Conservation (phyloP, 2,113 vertebrate genomes). For the Perognathus longimembris region DNA sequence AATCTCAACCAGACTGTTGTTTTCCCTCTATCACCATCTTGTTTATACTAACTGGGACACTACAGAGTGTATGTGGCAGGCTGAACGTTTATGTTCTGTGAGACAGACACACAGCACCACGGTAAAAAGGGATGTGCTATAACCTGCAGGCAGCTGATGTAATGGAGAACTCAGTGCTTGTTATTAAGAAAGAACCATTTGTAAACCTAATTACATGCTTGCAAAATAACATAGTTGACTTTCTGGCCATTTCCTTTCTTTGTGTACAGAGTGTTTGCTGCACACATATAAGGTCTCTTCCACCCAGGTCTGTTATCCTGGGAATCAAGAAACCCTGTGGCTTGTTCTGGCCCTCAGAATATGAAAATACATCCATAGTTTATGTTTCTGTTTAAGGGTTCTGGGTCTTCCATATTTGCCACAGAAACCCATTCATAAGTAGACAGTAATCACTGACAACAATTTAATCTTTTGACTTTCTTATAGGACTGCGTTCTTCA, state of each 20-base stretch:
- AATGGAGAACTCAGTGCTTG: slow-evolving; percentile 28
- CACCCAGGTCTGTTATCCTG: background rate
- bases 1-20: background rate
- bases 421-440: background rate
- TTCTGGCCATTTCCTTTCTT: slow-evolving; percentile 36
- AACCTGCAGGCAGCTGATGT: background rate
- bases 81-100: background rate
- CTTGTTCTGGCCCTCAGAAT: no score
- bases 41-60: background rate
- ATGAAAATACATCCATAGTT: no score
- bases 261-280: background rate
- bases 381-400: no score
- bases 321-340: background rate
- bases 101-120: background rate
- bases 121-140: background rate
- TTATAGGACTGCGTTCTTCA: background rate
- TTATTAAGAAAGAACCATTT: slow-evolving; percentile 65
- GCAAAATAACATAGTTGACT: slow-evolving; percentile 64
- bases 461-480: background rate
- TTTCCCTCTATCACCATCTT: background rate
- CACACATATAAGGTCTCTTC: background rate
- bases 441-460: background rate
- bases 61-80: background rate
- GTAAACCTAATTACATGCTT: slow-evolving; percentile 57
- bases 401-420: no score